phyloP scores from a whole-genome alignment of 2,113 vertebrate species.

The Ahaetulla prasina region DNA sequence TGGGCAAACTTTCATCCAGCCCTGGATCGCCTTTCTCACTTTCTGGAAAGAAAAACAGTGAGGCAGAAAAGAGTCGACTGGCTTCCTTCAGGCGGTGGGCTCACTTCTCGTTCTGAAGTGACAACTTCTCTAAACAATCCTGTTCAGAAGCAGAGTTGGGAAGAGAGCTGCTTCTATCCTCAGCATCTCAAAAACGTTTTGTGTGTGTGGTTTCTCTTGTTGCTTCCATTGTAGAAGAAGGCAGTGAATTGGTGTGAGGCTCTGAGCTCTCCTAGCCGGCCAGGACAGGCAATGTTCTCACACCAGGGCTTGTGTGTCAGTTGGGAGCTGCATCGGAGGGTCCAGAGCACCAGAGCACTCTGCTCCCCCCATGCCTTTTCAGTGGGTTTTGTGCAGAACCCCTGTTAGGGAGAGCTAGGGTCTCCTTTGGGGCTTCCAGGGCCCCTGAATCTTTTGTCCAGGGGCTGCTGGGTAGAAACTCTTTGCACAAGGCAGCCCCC shows the following conservation, averaged over 20 bases:
- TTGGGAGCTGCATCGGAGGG: background rate
- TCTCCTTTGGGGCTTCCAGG: background rate
- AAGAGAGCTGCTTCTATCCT: background rate
- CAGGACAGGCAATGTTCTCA: background rate
- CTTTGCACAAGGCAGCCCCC: too few relatives aligned
- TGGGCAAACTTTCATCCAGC: constrained; percentile 69
- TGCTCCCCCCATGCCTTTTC: background rate
- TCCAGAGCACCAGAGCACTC: background rate
- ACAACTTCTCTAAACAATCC: constrained; percentile 67
- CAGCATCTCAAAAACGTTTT: background rate
- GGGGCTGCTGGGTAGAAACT: background rate
- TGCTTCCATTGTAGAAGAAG: background rate
- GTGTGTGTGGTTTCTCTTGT: background rate
- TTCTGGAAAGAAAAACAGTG: constrained; percentile 76
- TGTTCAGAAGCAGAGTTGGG: background rate
- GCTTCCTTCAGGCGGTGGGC: constrained; percentile 70
- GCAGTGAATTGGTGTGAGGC: background rate
- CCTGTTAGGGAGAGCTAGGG: background rate
- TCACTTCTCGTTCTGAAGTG: constrained; percentile 64
- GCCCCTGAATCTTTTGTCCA: background rate
- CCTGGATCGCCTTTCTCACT: constrained; percentile 70
- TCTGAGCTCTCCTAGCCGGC: background rate
- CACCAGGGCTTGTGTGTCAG: too few relatives aligned
- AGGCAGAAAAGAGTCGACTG: constrained; percentile 70
- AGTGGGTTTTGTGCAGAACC: background rate